Evolutionary conservation across 2,797 vertebrate genomes (phyloP).

Genomic region (Capromys pilorides): DNA sequence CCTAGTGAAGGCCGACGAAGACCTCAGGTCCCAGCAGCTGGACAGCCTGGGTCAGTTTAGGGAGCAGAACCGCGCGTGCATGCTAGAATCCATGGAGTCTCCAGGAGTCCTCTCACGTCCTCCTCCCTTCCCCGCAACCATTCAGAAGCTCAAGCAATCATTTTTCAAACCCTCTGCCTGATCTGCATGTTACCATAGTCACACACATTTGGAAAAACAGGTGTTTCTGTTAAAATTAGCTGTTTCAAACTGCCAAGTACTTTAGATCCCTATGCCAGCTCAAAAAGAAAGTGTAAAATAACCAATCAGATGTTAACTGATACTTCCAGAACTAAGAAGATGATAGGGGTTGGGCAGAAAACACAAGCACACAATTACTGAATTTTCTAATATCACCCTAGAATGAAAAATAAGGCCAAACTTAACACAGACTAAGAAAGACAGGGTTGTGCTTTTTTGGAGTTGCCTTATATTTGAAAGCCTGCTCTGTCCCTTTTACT

Average conservation of each 20-base stretch:
- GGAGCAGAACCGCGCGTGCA: not conserved
- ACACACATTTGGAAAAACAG: slow-evolving; percentile 58
- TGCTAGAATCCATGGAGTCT: no score
- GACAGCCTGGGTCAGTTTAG: not conserved
- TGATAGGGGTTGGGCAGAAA: not conserved
- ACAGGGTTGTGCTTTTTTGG: not conserved
- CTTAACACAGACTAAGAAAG: slow-evolving; percentile 21
- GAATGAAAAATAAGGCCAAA: slow-evolving; percentile 4
- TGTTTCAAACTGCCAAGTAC: slow-evolving; percentile 52
- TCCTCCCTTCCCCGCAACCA: not conserved
- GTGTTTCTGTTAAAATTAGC: slow-evolving; percentile 73
- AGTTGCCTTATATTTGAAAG: slow-evolving; percentile 26
- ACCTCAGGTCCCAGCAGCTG: not conserved
- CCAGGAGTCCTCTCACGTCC: not conserved
- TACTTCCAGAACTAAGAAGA: slow-evolving; percentile 16
- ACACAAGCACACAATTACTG: not conserved
- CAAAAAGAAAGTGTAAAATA: slow-evolving; percentile 43
- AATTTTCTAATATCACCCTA: slow-evolving; percentile 14
- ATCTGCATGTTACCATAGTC: slow-evolving; percentile 53
- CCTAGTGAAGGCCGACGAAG: not conserved
- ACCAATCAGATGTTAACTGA: not conserved
- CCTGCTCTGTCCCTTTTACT: slow-evolving; percentile 44
- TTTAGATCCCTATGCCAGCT: slow-evolving; percentile 29
- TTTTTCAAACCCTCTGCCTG: not conserved
- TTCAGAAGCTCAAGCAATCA: not conserved